Percentiles rank a stretch among this genome's conserved stretches.
phyloP scores from a whole-genome alignment of 1,140 invertebrate genomes.

The Nylanderia fulva region DNA sequence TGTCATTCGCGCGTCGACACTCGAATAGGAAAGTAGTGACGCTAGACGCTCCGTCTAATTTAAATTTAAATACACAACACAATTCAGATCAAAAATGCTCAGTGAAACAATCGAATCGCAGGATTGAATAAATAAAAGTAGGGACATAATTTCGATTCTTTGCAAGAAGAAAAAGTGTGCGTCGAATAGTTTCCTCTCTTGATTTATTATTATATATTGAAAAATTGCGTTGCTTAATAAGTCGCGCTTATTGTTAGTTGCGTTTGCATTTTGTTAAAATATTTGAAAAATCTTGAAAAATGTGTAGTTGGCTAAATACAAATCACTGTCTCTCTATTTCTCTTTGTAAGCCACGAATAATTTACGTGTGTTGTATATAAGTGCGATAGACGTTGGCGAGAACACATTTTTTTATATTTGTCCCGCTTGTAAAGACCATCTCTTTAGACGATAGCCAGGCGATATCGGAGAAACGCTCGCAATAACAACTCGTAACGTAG shows the following conservation, averaged over 20 bases:
- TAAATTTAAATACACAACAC: too few species aligned
- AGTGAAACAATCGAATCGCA: too few species aligned
- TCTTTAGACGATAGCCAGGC: conserved; percentile 20
- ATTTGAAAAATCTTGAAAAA: conserved; percentile 32
- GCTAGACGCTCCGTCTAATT: too few species aligned
- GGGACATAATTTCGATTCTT: too few species aligned
- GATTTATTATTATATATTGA: conserved; percentile 19
- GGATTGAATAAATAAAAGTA: too few species aligned
- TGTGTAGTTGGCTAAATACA: conserved; percentile 19
- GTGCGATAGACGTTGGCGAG: neutral
- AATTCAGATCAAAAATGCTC: too few species aligned
- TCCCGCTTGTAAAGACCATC: conserved; percentile 10
- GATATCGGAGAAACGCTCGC: neutral
- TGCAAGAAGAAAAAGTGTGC: neutral
- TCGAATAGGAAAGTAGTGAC: too few species aligned
- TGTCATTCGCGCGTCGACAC: too few species aligned
- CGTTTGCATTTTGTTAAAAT: conserved; percentile 44
- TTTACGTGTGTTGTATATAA: conserved; percentile 5
- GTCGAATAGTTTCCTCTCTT: neutral
- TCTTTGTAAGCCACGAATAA: conserved; percentile 28
- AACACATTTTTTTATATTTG: conserved; percentile 39
- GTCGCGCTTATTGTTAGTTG: too few species aligned
- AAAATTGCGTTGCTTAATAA: too few species aligned
- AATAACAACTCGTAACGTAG: conserved; percentile 19
- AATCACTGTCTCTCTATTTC: conserved; percentile 46